A percentile compares a stretch with the other conserved stretches of the same genome.
Conservation (phyloP, 1,140 invertebrate species). For the Rhagoletis pomonella region DNA sequence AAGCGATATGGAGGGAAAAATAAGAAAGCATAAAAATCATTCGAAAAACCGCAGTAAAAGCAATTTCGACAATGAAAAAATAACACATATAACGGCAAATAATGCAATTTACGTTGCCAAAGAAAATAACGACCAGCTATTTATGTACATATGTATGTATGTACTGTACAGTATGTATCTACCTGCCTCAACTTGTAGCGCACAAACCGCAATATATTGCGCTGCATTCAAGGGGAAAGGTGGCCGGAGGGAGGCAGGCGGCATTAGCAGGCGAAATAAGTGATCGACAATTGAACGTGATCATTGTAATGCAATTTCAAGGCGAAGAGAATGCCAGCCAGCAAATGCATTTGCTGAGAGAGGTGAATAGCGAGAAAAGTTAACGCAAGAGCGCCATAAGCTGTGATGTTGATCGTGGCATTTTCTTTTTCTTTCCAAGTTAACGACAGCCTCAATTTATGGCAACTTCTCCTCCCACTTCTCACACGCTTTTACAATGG, state of each 20-base stretch:
- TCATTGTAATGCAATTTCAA: conserved; percentile 15
- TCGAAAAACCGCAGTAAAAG: conserved; percentile 20
- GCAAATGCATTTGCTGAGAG: neutral
- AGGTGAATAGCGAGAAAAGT: neutral
- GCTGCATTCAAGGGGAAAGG: too few relatives aligned
- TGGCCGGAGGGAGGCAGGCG: too few relatives aligned
- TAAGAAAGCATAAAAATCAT: neutral
- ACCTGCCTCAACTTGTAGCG: conserved; percentile 17
- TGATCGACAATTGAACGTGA: conserved; percentile 20
- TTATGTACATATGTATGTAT: neutral
- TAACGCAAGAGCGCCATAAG: neutral
- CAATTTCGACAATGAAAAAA: neutral
- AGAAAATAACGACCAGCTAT: conserved; percentile 15
- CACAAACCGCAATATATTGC: neutral
- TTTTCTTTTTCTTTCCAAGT: neutral
- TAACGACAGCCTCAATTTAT: neutral
- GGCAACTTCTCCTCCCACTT: neutral
- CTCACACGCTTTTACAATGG: neutral
- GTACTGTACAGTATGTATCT: neutral
- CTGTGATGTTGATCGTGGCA: neutral
- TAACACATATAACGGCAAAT: neutral
- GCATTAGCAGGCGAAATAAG: neutral
- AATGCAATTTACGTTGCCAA: conserved; percentile 7
- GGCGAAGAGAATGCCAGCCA: neutral
- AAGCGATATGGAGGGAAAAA: neutral